Base-by-base conservation (phyloP, 2,888 invertebrate genomes). In the Ischnus inquisitorius region DNA sequence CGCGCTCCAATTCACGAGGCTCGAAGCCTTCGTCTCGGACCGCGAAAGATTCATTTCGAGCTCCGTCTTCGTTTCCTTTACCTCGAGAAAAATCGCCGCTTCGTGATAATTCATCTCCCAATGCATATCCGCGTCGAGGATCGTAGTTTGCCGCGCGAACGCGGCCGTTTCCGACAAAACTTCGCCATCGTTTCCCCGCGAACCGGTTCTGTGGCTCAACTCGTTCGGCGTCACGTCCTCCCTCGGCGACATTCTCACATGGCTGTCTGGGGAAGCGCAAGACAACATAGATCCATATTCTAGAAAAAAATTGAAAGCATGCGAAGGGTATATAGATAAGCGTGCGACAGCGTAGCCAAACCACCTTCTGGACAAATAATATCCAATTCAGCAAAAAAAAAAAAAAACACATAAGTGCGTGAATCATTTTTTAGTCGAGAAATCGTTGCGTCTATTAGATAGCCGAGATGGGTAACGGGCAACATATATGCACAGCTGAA, bases 81-180 rank as follows among this genome's bases (percentile, higher is more conserved):
- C 97, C 95, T 97, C 97, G 89, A 98, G 94, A 94, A 97, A 98
- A 90, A 98, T 98, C 68, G 98, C 97, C 16, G 98, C 97, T 91
- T 98, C 97, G 90, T 97, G 97, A 92, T 97, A 98, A 93, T 98
- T 98, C 96, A 97, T 97, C 93, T 97, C 96, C 97, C 97, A 98
- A 87, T 96, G 96, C 82, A 93, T 90, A 68, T 93, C 93, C 3
- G 92, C 90, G 79, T 94, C 93, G 68, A 92, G 83, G 19, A 88
- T 79, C 14, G 87, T 78, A 34, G 91, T 88, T 39, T 90, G 90
- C 46, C 92, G 88, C 1, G 92, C 88, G 43, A 93, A 87, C 1
- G 89, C 86, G 12, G 88, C 87, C 84, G 91, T 93, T 84, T 94
- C 93, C 0, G 90, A 88, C 51, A 90, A 84, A 39, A 85, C 87